Base-by-base conservation (phyloP, 1,140 invertebrate species). In the Neelides sp. region DNA sequence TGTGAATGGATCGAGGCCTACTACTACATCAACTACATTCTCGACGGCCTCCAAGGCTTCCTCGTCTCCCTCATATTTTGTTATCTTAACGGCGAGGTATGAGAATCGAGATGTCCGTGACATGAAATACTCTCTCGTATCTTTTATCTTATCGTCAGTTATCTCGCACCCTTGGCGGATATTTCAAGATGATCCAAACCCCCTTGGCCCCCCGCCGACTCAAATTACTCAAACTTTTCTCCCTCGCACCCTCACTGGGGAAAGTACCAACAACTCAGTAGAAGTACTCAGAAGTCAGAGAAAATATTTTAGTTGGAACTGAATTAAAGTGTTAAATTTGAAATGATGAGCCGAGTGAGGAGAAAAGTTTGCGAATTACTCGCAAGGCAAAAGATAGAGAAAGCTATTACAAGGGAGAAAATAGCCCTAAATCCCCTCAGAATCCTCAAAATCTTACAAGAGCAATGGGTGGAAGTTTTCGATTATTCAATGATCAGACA, bases 1-100 rank as follows among this genome's bases (percentile, higher is more conserved):
- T 69, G 69, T 50, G 50, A 61, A 5, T 66, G 64, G 60, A 54
- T 61, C 23, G 64, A 68, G 27, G 43, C 64, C 4, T 71, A 71
- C 57, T 63, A 63, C 35, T 65, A 69, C 35, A 48, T 63, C 4
- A 69, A 69, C 50, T 62, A 68, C 48, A 42, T 68, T 22, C 63
- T 72, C 17, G 71, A 72, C 48, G 71, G 69, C n/a, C 56, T 70
- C 27, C 69, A 70, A 55, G 69, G 67, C 10, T 64, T 61, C 22
- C 42, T 66, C 20, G 69, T 70, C 5, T 67, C 73, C 7, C 61
- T 72, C n/a, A 72, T 73, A 46, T 75, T 73, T 57, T 75, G 73
- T 56, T 74, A 73, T 57, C 64, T 66, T 48, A 75, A 74, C 52
- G 65, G 69, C 28, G 73, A 75, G 67, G 73, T 75, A 57, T 64